phyloP scores from a whole-genome alignment of 2,888 invertebrate genomes.

The Cephonodes hylas region DNA sequence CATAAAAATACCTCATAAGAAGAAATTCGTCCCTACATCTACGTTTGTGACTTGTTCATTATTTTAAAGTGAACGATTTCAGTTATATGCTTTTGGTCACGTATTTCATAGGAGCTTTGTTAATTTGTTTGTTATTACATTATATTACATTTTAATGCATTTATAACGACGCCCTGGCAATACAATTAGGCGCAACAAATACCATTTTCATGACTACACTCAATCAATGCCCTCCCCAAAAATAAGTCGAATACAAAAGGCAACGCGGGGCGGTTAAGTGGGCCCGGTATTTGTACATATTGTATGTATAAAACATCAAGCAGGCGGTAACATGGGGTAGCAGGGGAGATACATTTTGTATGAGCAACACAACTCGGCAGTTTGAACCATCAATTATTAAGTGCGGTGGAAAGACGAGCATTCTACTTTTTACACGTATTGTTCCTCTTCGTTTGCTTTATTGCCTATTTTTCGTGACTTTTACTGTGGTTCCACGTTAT shows the following conservation, averaged over 20 bases:
- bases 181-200: constrained; percentile 7
- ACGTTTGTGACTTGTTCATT: too few species aligned
- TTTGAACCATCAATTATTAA: constrained; percentile 79
- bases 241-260: constrained; percentile 46
- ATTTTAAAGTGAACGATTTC: too few species aligned
- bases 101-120: not conserved
- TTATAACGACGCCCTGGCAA: not conserved
- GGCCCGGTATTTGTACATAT: constrained; percentile 39
- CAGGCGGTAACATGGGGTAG: constrained; percentile 74
- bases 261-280: constrained; percentile 42
- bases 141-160: not conserved
- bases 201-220: constrained; percentile 31
- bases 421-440: constrained; percentile 73
- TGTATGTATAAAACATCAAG: constrained; percentile 46
- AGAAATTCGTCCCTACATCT: too few species aligned
- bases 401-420: constrained; percentile 64
- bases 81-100: too few species aligned
- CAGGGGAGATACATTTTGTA: constrained; percentile 74
- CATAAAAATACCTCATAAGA: too few species aligned
- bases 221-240: constrained; percentile 46
- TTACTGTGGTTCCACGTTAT: constrained; percentile 60
- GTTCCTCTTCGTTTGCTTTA: constrained; percentile 64
- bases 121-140: too few species aligned
- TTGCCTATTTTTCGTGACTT: constrained; percentile 70
- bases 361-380: constrained; percentile 80